Evolutionary conservation across 2,797 vertebrate species (phyloP).

Genomic region (Aldrovandia affinis): DNA sequence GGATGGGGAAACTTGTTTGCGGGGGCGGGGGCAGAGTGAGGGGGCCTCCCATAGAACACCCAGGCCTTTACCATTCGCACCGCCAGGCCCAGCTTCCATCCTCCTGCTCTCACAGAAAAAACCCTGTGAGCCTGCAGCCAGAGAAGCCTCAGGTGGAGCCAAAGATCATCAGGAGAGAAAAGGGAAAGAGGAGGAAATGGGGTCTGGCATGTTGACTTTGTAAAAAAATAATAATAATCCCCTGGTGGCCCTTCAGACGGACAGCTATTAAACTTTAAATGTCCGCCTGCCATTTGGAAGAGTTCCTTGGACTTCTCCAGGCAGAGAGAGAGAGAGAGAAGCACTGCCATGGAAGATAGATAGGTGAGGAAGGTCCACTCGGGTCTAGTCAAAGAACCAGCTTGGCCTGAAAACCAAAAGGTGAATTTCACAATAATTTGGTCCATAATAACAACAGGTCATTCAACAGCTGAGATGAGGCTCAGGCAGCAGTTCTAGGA

Average conservation of each 20-base stretch:
- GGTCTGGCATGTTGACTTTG: slow-evolving; percentile 72
- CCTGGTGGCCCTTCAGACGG: slow-evolving; percentile 62
- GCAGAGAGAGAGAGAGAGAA: slow-evolving; percentile 30
- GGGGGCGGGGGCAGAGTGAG: neutral
- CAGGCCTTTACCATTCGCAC: neutral
- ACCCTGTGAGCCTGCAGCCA: neutral
- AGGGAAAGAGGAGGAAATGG: slow-evolving; percentile 66
- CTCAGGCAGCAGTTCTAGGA: neutral
- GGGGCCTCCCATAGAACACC: neutral
- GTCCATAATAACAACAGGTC: slow-evolving; percentile 49
- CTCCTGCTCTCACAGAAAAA: neutral
- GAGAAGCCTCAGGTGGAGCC: slow-evolving; percentile 26
- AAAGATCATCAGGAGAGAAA: slow-evolving; percentile 49
- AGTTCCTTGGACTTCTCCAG: slow-evolving; percentile 43
- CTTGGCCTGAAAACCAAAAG: slow-evolving; percentile 26
- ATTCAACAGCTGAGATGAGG: too few species aligned
- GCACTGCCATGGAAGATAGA: slow-evolving; percentile 41
- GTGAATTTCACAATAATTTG: slow-evolving; percentile 47
- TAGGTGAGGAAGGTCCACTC: slow-evolving; percentile 10
- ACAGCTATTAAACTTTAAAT: slow-evolving; percentile 73
- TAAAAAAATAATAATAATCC: slow-evolving; percentile 49
- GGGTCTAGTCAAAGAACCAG: too few species aligned
- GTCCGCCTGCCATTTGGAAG: slow-evolving; percentile 51
- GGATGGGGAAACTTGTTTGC: slow-evolving; percentile 22
- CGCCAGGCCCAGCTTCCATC: neutral